Evolutionary conservation across 1,140 invertebrate genomes (phyloP).

Genomic region (Drosophila parvula): DNA sequence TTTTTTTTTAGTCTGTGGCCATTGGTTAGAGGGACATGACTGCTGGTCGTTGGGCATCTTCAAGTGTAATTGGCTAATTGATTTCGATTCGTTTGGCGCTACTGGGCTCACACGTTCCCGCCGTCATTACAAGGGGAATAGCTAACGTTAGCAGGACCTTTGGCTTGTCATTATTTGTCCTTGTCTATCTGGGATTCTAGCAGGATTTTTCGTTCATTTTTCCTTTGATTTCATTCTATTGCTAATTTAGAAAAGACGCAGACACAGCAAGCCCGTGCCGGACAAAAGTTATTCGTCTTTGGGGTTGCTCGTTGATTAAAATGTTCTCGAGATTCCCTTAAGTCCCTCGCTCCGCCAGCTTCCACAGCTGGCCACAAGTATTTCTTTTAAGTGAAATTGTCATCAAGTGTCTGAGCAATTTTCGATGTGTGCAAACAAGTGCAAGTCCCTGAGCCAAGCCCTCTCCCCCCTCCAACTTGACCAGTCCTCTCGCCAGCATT

Average conservation of each 20-base stretch:
- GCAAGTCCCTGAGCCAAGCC: slow-evolving; percentile 10
- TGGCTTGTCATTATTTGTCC: slow-evolving; percentile 72
- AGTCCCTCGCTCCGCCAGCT: slow-evolving; percentile 2
- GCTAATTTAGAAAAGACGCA: slow-evolving; percentile 74
- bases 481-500: slow-evolving; percentile 17
- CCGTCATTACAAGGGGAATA: slow-evolving; percentile 9
- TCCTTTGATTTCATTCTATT: slow-evolving; percentile 49
- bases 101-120: slow-evolving; percentile 64
- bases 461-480: neutral
- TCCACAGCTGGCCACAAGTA: slow-evolving; percentile 48
- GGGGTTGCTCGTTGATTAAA: slow-evolving; percentile 70
- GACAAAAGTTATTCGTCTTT: slow-evolving; percentile 74
- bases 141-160: slow-evolving; percentile 77
- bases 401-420: slow-evolving; percentile 79
- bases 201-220: slow-evolving; percentile 6
- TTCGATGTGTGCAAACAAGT: slow-evolving; percentile 81
- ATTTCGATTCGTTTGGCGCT: slow-evolving; percentile 74
- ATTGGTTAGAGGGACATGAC: slow-evolving; percentile 20
- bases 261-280: slow-evolving; percentile 64
- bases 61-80: slow-evolving; percentile 81
- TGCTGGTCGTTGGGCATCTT: slow-evolving; percentile 58
- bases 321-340: slow-evolving; percentile 45
- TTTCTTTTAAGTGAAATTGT: slow-evolving; percentile 80
- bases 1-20: neutral
- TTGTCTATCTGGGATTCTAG: slow-evolving; percentile 60